Conservation (phyloP, 2,113 vertebrate genomes). For the Sclerurus mexicanus region DNA sequence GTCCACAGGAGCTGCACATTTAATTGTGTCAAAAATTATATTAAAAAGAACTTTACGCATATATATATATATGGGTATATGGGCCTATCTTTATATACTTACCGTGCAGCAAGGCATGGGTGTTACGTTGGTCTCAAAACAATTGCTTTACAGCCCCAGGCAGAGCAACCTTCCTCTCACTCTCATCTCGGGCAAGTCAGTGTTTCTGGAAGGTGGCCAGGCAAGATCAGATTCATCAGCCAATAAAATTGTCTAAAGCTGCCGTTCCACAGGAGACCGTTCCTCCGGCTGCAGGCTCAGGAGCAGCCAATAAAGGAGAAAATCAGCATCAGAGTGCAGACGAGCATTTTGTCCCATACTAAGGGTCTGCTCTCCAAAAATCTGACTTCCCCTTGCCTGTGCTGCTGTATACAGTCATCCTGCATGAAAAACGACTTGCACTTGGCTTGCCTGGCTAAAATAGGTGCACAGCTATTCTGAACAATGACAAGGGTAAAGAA, state of each 20-base stretch:
- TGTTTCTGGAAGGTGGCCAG: slow-evolving; percentile 63
- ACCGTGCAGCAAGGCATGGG: slow-evolving; percentile 75
- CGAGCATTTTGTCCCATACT: neutral
- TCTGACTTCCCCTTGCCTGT: neutral
- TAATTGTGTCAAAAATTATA: slow-evolving; percentile 35
- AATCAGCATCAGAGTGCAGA: neutral
- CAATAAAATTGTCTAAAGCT: slow-evolving; percentile 70
- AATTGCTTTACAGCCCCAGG: slow-evolving; percentile 41
- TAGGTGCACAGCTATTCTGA: neutral
- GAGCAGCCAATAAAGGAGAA: slow-evolving; percentile 57
- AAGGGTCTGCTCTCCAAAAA: neutral
- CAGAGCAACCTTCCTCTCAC: slow-evolving; percentile 54
- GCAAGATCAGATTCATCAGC: slow-evolving; percentile 68
- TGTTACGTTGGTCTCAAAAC: neutral
- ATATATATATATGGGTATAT: neutral
- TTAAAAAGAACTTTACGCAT: neutral
- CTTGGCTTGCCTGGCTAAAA: neutral
- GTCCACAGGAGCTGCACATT: neutral
- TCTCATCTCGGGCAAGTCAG: slow-evolving; percentile 56
- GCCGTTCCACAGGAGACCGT: slow-evolving; percentile 55
- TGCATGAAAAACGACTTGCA: neutral
- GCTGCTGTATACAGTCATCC: neutral
- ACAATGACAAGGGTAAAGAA: slow-evolving; percentile 24
- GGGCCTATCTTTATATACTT: slow-evolving; percentile 37
- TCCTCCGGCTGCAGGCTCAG: slow-evolving; percentile 33